A percentile compares a stretch with the other conserved stretches of the same genome.
Evolutionary conservation across 2,888 invertebrate genomes (phyloP).

Genomic region (Hartigia nigra): DNA sequence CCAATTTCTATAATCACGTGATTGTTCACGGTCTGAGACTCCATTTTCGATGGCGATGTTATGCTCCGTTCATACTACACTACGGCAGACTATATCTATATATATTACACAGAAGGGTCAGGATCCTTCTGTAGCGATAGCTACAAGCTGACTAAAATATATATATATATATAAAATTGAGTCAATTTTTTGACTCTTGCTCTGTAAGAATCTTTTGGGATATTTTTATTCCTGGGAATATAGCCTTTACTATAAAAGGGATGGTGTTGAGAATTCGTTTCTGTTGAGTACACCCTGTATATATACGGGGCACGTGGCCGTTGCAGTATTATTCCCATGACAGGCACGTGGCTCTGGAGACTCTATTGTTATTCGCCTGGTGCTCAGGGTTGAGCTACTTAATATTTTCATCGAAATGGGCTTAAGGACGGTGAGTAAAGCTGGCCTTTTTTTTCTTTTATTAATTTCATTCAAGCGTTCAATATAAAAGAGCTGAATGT

Average conservation of each 20-base stretch:
- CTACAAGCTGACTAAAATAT: neutral
- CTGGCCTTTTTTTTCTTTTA: constrained; percentile 41
- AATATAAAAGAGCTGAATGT: neutral
- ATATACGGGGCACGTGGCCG: constrained; percentile 51
- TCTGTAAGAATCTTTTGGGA: neutral
- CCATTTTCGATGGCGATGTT: constrained; percentile 26
- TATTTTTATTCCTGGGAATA: neutral
- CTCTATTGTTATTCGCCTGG: constrained; percentile 30
- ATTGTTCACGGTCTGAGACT: constrained; percentile 35
- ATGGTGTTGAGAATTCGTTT: neutral
- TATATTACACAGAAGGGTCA: neutral
- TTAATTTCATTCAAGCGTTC: constrained; percentile 38
- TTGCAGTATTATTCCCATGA: constrained; percentile 52
- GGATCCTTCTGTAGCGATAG: neutral
- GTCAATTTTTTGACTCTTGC: neutral
- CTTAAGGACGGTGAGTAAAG: constrained; percentile 24
- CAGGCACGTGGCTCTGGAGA: constrained; percentile 50
- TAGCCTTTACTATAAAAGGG: neutral
- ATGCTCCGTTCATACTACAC: neutral
- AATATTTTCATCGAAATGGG: constrained; percentile 54
- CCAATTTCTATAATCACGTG: constrained; percentile 29
- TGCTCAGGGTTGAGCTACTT: constrained; percentile 43
- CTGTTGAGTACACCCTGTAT: constrained; percentile 38
- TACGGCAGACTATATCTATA: neutral
- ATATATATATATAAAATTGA: neutral